phyloP scores from a whole-genome alignment of 2,113 vertebrate species.

The Pterophyllum scalare region DNA sequence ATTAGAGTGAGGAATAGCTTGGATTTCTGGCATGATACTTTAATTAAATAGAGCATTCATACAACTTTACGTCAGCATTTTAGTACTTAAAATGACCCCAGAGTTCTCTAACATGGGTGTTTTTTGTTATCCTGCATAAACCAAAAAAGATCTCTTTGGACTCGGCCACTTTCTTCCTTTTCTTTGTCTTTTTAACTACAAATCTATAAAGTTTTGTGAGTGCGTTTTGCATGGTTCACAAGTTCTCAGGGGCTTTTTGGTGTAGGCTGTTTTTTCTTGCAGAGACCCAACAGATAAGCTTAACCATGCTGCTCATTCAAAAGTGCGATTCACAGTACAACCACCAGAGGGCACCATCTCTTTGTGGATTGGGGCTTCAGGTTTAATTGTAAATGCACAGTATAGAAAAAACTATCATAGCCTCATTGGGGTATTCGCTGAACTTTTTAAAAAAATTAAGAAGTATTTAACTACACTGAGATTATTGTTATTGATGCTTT shows the following conservation, averaged over 20 bases:
- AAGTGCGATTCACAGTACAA: constrained; percentile 19
- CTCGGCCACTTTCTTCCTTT: neutral
- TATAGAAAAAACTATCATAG: neutral
- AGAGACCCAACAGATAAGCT: neutral
- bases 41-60: neutral
- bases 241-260: neutral
- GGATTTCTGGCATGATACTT: neutral
- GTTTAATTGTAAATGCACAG: neutral
- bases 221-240: neutral
- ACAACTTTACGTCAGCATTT: neutral
- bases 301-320: neutral
- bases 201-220: neutral
- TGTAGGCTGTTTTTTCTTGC: accelerated
- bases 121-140: neutral
- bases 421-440: neutral
- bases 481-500: neutral
- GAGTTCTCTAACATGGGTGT: neutral
- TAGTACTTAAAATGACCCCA: neutral
- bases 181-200: neutral
- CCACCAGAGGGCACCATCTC: constrained; percentile 59
- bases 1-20: neutral
- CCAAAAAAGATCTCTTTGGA: neutral
- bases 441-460: neutral
- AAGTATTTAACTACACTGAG: neutral
- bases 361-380: neutral